Conservation (phyloP, 1,140 invertebrate genomes). For the Anoplophora glabripennis region DNA sequence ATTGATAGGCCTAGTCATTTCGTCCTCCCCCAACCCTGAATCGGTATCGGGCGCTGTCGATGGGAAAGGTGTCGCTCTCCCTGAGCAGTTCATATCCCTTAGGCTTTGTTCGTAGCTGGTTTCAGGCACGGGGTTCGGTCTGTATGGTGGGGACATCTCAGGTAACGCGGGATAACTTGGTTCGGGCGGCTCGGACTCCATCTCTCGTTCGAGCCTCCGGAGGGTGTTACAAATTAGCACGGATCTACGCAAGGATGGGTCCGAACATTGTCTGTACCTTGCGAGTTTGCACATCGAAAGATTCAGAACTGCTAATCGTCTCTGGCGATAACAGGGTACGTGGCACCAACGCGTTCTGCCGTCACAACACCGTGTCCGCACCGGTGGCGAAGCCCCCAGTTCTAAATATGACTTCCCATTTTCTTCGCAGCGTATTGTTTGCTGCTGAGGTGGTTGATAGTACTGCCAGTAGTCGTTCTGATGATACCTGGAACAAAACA, state of each 20-base stretch:
- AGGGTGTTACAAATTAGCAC: slow-evolving; percentile 94
- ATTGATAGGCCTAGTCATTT: slow-evolving; percentile 74
- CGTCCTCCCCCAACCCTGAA: slow-evolving; percentile 75
- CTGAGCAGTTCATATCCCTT: slow-evolving; percentile 50
- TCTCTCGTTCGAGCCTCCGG: slow-evolving; percentile 84
- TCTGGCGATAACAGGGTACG: slow-evolving; percentile 77
- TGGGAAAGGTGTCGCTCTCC: slow-evolving; percentile 63
- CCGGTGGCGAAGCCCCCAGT: slow-evolving; percentile 63
- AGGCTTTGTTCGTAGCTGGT: slow-evolving; percentile 56
- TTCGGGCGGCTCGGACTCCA: slow-evolving; percentile 59
- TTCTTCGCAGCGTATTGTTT: slow-evolving; percentile 81
- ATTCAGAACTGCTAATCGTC: slow-evolving; percentile 84
- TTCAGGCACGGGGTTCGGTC: slow-evolving; percentile 46
- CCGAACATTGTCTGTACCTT: slow-evolving; percentile 80
- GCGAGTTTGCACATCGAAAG: slow-evolving; percentile 91
- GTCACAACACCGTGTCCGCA: slow-evolving; percentile 53
- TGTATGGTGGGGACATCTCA: slow-evolving; percentile 52
- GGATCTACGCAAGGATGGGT: slow-evolving; percentile 85
- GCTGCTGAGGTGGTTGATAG: slow-evolving; percentile 59
- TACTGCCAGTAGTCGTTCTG: slow-evolving; percentile 53
- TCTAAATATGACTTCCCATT: slow-evolving; percentile 89
- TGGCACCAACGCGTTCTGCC: slow-evolving; percentile 73
- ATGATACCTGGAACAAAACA: slow-evolving; percentile 25
- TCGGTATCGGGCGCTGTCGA: slow-evolving; percentile 59
- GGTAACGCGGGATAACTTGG: slow-evolving; percentile 39